Evolutionary conservation across 2,113 vertebrate genomes (phyloP).

Genomic region (Microtus oregoni): DNA sequence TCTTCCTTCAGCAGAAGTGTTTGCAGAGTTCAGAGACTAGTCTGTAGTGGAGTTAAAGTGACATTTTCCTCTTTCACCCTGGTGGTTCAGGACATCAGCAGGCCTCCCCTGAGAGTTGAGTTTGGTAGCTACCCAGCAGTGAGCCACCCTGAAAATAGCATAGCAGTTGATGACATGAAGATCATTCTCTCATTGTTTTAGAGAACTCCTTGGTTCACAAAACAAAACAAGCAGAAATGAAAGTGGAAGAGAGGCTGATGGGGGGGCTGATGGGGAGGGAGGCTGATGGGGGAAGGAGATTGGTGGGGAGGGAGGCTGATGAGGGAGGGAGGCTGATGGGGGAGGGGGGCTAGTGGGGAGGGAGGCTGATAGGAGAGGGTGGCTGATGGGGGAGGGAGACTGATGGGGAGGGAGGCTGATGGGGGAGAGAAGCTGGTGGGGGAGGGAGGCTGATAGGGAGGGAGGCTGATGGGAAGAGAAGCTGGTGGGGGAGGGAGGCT

Average conservation of each 20-base stretch:
- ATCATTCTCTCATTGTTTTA: background rate
- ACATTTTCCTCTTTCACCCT: background rate
- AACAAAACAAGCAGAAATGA: background rate
- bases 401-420: background rate
- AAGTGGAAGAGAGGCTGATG: background rate
- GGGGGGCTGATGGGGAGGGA: too few relatives aligned
- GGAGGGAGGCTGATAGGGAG: background rate
- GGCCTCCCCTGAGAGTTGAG: background rate
- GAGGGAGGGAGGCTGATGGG: background rate
- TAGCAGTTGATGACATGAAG: background rate
- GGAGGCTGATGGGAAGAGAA: too few relatives aligned
- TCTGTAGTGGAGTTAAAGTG: background rate
- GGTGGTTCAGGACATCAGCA: background rate
- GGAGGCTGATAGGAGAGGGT: background rate
- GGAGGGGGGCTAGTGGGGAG: too few relatives aligned
- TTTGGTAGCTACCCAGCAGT: background rate
- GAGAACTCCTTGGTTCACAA: background rate
- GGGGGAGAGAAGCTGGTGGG: fast-evolving
- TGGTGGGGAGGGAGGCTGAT: too few relatives aligned
- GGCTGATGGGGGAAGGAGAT: background rate
- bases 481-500: too few relatives aligned
- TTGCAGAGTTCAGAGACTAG: background rate
- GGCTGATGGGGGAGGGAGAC: background rate
- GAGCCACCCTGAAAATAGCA: background rate
- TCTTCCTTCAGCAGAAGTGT: background rate